Conservation (phyloP, 2,113 vertebrate species). For the Pedionomus torquatus region DNA sequence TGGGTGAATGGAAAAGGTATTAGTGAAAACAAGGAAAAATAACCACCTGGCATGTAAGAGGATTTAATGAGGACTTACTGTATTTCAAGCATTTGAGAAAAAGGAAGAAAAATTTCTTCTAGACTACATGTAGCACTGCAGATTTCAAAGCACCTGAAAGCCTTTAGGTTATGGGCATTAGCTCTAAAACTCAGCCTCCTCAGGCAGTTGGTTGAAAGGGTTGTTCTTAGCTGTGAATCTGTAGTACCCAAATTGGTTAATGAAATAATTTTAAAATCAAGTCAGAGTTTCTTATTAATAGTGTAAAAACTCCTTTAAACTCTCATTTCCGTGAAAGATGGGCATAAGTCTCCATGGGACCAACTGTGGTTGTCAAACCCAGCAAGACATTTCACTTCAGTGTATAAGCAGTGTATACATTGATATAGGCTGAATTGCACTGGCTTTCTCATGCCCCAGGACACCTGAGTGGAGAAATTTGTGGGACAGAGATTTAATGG, state of each 20-base stretch:
- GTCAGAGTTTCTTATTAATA: background rate
- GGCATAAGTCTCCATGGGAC: background rate
- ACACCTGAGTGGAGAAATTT: background rate
- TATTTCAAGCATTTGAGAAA: background rate
- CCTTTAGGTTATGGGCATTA: background rate
- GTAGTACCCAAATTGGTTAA: background rate
- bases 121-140: background rate
- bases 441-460: background rate
- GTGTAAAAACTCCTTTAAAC: background rate
- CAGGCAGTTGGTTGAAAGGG: background rate
- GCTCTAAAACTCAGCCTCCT: background rate
- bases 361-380: background rate
- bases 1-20: background rate
- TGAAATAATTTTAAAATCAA: background rate
- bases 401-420: accelerated
- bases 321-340: background rate
- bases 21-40: background rate
- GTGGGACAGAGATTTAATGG: background rate
- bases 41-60: background rate
- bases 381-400: background rate
- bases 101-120: background rate
- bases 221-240: background rate
- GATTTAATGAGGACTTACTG: background rate
- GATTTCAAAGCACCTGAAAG: background rate
- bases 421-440: background rate